These are phyloP conservation scores for Caenorhabditis tropicalis DNA, from an alignment of 1,140 invertebrate genomes.

Conservation along the genomic window DNA sequence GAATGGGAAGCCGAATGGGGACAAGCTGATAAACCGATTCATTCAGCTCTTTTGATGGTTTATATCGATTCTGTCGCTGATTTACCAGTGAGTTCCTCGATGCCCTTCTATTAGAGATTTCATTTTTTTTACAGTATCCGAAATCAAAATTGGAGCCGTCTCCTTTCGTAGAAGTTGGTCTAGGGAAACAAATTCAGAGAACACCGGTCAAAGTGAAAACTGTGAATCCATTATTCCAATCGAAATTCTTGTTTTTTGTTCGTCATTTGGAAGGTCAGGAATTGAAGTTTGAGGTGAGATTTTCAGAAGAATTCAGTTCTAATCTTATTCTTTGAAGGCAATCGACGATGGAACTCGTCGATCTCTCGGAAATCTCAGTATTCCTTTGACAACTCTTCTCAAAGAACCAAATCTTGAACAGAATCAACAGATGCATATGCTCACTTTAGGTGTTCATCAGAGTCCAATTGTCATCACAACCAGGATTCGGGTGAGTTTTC, in stretches of 20 bases:
- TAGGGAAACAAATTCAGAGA: conserved; percentile 64
- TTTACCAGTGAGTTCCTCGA: conserved; percentile 51
- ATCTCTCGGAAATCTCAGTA: conserved; percentile 61
- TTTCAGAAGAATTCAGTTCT: neutral
- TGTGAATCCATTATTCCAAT: conserved; percentile 60
- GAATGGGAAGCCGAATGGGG: conserved; percentile 63
- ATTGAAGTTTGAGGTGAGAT: conserved; percentile 58
- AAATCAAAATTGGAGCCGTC: conserved; percentile 69
- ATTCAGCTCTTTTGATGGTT: conserved; percentile 68
- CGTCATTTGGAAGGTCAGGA: conserved; percentile 69
- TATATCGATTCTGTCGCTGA: conserved; percentile 69
- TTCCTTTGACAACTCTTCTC: conserved; percentile 62
- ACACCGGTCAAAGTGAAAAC: conserved; percentile 67
- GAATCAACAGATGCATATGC: conserved; percentile 66
- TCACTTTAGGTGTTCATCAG: conserved; percentile 66
- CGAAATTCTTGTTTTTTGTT: conserved; percentile 68
- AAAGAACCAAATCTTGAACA: conserved; percentile 67
- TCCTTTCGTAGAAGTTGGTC: conserved; percentile 67
- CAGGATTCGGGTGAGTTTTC: conserved; percentile 59
- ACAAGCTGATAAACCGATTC: conserved; percentile 67
- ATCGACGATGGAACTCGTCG: conserved; percentile 66
- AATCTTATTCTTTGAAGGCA: conserved; percentile 62
- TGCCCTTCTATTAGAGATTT: neutral
- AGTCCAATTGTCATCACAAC: conserved; percentile 68
- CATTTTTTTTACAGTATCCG: conserved; percentile 57